Conservation (phyloP, 1,140 invertebrate genomes). For the Coelopa frigida region DNA sequence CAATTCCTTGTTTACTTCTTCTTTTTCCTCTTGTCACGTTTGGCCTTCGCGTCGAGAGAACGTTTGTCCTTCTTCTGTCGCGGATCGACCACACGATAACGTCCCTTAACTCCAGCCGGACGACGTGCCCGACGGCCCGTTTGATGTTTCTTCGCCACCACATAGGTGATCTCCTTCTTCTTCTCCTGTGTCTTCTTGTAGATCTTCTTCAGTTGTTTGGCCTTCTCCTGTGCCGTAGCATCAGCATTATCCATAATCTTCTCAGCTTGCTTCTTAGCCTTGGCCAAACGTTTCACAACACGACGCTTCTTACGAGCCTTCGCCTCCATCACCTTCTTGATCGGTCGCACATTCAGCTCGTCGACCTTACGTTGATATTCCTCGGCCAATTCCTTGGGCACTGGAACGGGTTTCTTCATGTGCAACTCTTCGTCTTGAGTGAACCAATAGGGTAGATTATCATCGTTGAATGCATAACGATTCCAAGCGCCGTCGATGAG, state of each 20-base stretch:
- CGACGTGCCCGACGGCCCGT: conserved; percentile 67
- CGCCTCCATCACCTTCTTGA: conserved; percentile 98
- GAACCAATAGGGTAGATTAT: conserved; percentile 94
- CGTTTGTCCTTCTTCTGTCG: conserved; percentile 92
- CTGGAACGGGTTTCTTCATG: conserved; percentile 68
- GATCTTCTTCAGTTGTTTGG: conserved; percentile 81
- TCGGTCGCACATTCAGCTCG: conserved; percentile 88
- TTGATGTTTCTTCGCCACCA: conserved; percentile 86
- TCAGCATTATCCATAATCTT: conserved; percentile 83
- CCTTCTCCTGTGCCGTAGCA: conserved; percentile 84
- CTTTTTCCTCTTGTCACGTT: conserved; percentile 21
- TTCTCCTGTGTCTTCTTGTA: conserved; percentile 88
- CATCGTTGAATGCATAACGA: conserved; percentile 81
- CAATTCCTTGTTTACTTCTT: too few species aligned
- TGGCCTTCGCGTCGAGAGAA: conserved; percentile 56
- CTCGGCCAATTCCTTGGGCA: conserved; percentile 67
- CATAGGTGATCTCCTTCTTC: conserved; percentile 88
- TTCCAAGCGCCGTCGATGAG: conserved; percentile 86
- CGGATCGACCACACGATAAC: conserved; percentile 89
- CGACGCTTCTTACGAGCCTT: conserved; percentile 95
- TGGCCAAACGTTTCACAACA: conserved; percentile 76
- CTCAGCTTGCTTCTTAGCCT: conserved; percentile 93
- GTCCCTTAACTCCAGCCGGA: conserved; percentile 84
- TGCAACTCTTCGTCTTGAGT: conserved; percentile 87
- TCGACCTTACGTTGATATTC: conserved; percentile 70